phyloP scores from a whole-genome alignment of 2,113 vertebrate genomes.

The Myocastor coypus region DNA sequence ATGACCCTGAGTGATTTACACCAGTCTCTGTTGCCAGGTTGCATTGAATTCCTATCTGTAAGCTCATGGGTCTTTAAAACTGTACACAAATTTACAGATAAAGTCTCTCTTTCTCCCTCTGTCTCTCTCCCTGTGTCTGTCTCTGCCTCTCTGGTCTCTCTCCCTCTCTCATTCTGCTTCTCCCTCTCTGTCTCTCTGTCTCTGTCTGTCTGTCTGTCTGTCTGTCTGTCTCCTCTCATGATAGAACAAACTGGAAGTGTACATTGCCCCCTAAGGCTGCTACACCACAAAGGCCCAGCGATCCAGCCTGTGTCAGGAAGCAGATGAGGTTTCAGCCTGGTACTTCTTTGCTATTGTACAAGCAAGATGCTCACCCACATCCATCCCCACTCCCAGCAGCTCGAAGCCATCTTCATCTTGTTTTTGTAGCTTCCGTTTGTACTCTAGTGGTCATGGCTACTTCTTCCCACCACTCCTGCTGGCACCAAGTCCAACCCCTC shows the following conservation, averaged over 20 bases:
- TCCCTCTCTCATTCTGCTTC: no score
- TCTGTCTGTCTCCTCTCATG: background rate
- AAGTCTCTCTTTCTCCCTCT: background rate
- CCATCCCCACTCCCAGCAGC: background rate
- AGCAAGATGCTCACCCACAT: background rate
- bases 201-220: no score
- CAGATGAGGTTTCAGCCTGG: background rate
- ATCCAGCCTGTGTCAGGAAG: background rate
- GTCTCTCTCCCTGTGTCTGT: no score
- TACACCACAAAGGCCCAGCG: no score
- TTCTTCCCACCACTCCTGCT: background rate
- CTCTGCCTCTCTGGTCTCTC: background rate
- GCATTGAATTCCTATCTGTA: background rate
- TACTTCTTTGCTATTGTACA: background rate
- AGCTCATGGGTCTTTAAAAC: background rate
- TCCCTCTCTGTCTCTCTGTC: background rate
- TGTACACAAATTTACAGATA: constrained; percentile 1
- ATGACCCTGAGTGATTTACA: background rate
- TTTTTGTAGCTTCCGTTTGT: background rate
- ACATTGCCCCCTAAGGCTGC: background rate
- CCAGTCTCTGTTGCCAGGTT: background rate
- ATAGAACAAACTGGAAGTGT: background rate
- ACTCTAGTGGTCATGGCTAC: background rate
- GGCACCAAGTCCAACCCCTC: background rate
- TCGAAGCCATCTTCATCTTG: background rate